Conservation (phyloP, 2,888 invertebrate species). For the Philonicus albiceps region DNA sequence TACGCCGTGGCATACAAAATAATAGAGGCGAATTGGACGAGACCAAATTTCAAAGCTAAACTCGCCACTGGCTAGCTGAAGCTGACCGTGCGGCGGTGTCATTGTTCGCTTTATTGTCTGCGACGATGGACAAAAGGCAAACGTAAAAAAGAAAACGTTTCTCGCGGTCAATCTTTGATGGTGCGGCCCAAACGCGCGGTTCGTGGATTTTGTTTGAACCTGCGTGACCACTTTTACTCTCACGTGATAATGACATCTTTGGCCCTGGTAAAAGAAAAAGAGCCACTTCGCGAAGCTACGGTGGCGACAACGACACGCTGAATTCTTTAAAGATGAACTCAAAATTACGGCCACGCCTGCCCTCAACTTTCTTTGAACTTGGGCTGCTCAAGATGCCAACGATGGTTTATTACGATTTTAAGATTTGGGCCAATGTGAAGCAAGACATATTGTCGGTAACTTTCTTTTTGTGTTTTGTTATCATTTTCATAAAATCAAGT, state of each 20-base stretch:
- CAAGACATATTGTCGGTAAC: not conserved
- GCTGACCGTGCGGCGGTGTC: not conserved
- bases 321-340: not conserved
- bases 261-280: slow-evolving; percentile 24
- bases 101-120: slow-evolving; percentile 25
- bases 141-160: slow-evolving; percentile 1
- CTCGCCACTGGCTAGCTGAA: not conserved
- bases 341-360: not conserved
- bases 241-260: slow-evolving; percentile 35
- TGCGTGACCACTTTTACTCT: slow-evolving; percentile 40
- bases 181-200: not conserved
- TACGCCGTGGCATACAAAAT: not conserved
- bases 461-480: not conserved
- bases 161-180: not conserved
- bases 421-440: not conserved
- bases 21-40: not conserved
- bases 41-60: not conserved
- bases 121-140: not conserved
- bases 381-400: not conserved
- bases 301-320: not conserved
- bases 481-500: not conserved
- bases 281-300: not conserved
- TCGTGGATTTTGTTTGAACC: not conserved
- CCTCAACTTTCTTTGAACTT: slow-evolving; percentile 25
- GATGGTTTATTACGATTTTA: not conserved